Evolutionary conservation across 2,888 invertebrate genomes (phyloP).

Genomic region (Chrysolina haemoptera): DNA sequence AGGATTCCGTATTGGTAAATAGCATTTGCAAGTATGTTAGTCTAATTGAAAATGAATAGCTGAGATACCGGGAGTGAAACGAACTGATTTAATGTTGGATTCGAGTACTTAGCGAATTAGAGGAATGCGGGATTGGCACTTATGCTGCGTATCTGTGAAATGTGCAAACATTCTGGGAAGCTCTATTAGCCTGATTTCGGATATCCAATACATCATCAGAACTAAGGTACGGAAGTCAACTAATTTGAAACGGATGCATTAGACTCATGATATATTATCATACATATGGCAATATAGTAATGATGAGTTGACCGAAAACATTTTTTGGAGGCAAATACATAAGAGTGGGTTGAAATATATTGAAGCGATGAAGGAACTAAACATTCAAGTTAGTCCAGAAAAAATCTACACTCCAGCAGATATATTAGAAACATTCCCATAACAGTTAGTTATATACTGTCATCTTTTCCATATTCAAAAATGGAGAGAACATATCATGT

Average conservation of each 20-base stretch:
- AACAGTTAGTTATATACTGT: no score
- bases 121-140: constrained; percentile 14
- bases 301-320: no score
- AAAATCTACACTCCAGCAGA: no score
- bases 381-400: no score
- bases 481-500: no score
- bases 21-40: constrained; percentile 22
- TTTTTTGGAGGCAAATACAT: no score
- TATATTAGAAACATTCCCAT: no score
- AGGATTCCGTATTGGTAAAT: constrained; percentile 25
- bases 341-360: no score
- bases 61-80: neutral
- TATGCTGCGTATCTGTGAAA: neutral
- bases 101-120: constrained; percentile 14
- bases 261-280: no score
- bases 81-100: constrained; percentile 23
- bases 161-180: neutral
- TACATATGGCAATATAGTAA: no score
- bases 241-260: neutral
- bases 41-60: constrained; percentile 24
- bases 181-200: neutral
- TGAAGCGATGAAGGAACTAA: no score
- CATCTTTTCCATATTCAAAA: no score
- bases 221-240: neutral
- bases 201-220: neutral